Evolutionary conservation across 2,888 invertebrate species (phyloP).

Genomic region (Catonia carolina): DNA sequence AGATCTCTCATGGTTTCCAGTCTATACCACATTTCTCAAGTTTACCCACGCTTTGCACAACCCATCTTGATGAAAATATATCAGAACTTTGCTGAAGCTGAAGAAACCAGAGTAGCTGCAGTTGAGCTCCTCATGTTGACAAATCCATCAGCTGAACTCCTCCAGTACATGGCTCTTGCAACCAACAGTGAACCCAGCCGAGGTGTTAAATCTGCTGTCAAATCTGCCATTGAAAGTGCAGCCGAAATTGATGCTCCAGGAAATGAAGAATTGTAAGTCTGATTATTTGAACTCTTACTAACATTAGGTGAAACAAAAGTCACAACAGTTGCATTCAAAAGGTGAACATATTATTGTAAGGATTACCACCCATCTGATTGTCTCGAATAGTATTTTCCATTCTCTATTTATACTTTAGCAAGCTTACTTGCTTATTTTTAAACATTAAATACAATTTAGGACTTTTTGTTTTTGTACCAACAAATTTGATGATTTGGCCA

Average conservation of each 20-base stretch:
- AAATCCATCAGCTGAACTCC: slow-evolving; percentile 54
- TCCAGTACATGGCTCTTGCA: slow-evolving; percentile 63
- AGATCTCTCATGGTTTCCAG: slow-evolving; percentile 56
- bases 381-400: no score
- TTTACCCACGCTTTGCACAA: slow-evolving; percentile 49
- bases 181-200: slow-evolving; percentile 55
- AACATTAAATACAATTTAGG: no score
- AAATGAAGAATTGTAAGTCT: slow-evolving; percentile 48
- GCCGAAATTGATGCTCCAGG: slow-evolving; percentile 41
- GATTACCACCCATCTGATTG: no score
- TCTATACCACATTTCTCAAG: slow-evolving; percentile 48
- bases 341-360: no score
- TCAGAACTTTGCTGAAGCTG: slow-evolving; percentile 56
- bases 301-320: no score
- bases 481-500: no score
- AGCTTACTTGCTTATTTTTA: no score
- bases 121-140: slow-evolving; percentile 54
- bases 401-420: no score
- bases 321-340: no score
- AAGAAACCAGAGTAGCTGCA: slow-evolving; percentile 59
- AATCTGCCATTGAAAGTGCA: slow-evolving; percentile 53
- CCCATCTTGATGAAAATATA: slow-evolving; percentile 58
- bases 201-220: slow-evolving; percentile 60
- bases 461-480: no score
- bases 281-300: not conserved